These are phyloP conservation scores for Sebastes kiyomatsui DNA, from an alignment of 2,797 vertebrate genomes.

Conservation along the genomic window DNA sequence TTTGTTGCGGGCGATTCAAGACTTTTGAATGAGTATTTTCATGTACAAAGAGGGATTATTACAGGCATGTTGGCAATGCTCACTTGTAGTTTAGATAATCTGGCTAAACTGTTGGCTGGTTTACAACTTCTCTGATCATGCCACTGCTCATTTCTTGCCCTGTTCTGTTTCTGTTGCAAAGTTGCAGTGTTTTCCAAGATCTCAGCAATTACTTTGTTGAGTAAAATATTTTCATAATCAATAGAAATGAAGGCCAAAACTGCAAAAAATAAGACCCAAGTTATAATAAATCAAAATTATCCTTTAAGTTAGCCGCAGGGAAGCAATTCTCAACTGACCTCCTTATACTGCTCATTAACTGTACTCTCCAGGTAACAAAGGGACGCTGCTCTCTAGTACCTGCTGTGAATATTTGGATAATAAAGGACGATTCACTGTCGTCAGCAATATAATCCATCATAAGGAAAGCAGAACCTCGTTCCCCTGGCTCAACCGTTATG, in stretches of 20 bases:
- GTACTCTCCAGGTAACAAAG: slow-evolving; percentile 5
- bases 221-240: background rate
- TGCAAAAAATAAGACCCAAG: background rate
- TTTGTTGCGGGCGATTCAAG: background rate
- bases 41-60: background rate
- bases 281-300: background rate
- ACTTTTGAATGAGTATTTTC: background rate
- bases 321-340: slow-evolving; percentile 4
- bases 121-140: background rate
- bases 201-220: background rate
- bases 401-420: slow-evolving; percentile 15
- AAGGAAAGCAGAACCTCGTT: slow-evolving; percentile 17
- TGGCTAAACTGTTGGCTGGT: slow-evolving; percentile 4
- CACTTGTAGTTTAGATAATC: background rate
- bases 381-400: background rate
- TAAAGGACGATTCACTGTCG: slow-evolving; percentile 9
- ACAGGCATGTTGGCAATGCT: background rate
- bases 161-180: background rate
- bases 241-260: background rate
- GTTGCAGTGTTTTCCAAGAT: background rate
- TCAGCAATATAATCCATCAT: slow-evolving; percentile 40
- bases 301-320: background rate
- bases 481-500: slow-evolving; percentile 6
- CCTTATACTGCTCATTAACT: slow-evolving; percentile 1
- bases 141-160: background rate